A percentile compares a stretch with the other conserved stretches of the same genome.
Evolutionary conservation across 2,113 vertebrate genomes (phyloP).

Genomic region (Irena cyanogastra): DNA sequence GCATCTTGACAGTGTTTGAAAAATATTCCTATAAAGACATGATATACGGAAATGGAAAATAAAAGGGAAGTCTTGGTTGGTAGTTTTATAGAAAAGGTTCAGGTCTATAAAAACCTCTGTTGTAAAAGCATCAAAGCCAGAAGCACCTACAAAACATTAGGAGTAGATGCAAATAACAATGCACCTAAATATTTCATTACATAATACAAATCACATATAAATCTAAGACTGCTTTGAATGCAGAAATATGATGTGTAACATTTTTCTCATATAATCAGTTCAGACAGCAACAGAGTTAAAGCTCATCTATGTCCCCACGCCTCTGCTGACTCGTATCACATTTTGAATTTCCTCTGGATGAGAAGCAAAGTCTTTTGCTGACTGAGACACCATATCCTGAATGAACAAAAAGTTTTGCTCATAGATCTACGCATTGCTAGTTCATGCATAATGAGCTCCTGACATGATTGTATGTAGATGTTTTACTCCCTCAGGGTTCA

Average conservation of each 20-base stretch:
- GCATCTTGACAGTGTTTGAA: constrained; percentile 8
- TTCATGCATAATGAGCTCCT: not conserved
- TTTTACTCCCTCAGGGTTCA: not conserved
- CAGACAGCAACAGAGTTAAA: not conserved
- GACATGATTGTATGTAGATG: not conserved
- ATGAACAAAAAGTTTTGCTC: not conserved
- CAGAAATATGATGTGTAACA: not conserved
- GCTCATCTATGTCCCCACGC: not conserved
- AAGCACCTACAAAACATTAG: not conserved
- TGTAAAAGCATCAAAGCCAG: constrained; percentile 10
- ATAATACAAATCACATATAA: not conserved
- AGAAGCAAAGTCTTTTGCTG: not conserved
- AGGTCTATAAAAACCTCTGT: not conserved
- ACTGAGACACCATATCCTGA: not conserved
- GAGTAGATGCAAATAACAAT: not conserved
- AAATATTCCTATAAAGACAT: constrained; percentile 18
- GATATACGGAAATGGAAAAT: not conserved
- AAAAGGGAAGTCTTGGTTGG: not conserved
- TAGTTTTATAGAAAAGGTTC: not conserved
- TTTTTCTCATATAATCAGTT: not conserved
- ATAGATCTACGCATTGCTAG: rapidly evolving
- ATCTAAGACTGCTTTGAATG: not conserved
- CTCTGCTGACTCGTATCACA: not conserved
- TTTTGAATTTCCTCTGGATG: not conserved
- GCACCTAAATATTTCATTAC: not conserved